phyloP scores from a whole-genome alignment of 2,113 vertebrate species.

The Tachysurus vachellii region DNA sequence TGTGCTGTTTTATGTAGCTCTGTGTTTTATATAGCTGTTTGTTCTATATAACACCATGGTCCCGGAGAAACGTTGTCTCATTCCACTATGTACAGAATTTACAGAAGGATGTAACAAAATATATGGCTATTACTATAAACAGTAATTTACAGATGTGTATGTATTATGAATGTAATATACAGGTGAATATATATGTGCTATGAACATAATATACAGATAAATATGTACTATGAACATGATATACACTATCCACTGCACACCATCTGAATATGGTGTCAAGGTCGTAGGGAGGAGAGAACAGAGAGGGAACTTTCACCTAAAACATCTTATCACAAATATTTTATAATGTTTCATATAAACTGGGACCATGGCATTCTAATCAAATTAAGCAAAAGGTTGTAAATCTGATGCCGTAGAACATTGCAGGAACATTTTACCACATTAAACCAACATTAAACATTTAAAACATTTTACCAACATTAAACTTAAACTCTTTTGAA shows the following conservation, averaged over 20 bases:
- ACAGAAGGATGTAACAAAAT: too few relatives aligned
- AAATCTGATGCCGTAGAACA: neutral
- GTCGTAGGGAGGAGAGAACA: neutral
- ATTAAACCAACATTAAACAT: too few relatives aligned
- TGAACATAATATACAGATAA: too few relatives aligned
- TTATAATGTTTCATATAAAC: neutral
- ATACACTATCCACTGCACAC: neutral
- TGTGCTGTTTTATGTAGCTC: too few relatives aligned
- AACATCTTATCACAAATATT: neutral
- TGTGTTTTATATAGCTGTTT: neutral
- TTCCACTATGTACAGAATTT: too few relatives aligned
- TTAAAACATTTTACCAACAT: neutral
- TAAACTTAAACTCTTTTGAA: neutral
- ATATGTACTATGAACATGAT: too few relatives aligned
- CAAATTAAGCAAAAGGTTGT: neutral
- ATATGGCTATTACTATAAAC: too few relatives aligned
- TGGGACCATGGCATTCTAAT: neutral
- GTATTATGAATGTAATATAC: too few relatives aligned
- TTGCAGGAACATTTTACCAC: neutral
- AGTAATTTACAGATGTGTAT: too few relatives aligned
- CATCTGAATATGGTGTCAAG: neutral
- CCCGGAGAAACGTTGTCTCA: too few relatives aligned
- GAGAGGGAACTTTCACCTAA: neutral
- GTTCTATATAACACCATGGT: neutral
- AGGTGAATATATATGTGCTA: too few relatives aligned